These are phyloP conservation scores for Otus sunia DNA, from an alignment of 2,113 vertebrate genomes.

Conservation along the genomic window DNA sequence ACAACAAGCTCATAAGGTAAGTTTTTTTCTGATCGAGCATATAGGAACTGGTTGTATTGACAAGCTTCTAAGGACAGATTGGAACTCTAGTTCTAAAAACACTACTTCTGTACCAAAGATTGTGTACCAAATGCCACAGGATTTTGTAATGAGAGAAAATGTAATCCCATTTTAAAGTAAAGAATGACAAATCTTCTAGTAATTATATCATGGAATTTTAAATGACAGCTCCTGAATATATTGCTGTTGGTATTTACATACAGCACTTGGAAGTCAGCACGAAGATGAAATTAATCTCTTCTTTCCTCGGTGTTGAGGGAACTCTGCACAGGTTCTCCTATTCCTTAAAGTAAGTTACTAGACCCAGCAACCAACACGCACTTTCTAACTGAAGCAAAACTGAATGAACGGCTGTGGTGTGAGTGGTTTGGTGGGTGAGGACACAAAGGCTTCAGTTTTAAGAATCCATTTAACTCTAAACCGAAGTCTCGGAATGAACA, in stretches of 20 bases:
- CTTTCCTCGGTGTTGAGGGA: neutral
- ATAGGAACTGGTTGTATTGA: neutral
- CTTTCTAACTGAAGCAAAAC: neutral
- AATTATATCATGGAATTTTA: neutral
- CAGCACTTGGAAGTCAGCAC: neutral
- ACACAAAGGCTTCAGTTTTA: slow-evolving; percentile 26
- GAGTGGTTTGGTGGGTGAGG: neutral
- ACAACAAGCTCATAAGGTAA: neutral
- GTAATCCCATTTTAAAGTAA: neutral
- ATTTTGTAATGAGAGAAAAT: neutral
- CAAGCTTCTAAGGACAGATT: neutral
- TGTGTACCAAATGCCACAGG: neutral
- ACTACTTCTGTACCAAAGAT: neutral
- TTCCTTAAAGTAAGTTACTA: neutral
- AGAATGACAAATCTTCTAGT: neutral
- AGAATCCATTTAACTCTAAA: neutral
- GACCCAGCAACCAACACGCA: neutral
- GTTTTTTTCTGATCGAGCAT: neutral
- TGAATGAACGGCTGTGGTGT: neutral
- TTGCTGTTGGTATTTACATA: slow-evolving; percentile 14
- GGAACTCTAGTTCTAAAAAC: neutral
- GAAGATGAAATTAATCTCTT: neutral
- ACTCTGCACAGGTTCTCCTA: neutral
- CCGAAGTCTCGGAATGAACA: neutral
- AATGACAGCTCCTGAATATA: neutral